phyloP scores from a whole-genome alignment of 1,140 invertebrate genomes.

The Latrodectus geometricus region DNA sequence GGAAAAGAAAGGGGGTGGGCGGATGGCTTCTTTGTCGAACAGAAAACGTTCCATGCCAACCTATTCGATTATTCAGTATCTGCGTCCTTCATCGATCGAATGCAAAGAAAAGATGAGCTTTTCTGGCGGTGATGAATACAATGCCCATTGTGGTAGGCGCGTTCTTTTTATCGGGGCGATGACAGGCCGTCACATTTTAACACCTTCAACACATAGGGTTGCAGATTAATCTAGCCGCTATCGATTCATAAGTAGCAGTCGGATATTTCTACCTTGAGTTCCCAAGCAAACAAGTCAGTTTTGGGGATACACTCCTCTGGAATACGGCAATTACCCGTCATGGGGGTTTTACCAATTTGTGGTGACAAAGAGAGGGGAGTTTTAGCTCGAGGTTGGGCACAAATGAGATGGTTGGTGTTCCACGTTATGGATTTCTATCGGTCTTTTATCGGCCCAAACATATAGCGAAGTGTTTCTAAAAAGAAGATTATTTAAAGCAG shows the following conservation, averaged over 20 bases:
- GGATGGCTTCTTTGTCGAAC: not conserved
- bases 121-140: slow-evolving; percentile 1
- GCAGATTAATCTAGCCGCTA: slow-evolving; percentile 35
- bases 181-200: slow-evolving; percentile 47
- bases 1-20: slow-evolving; percentile 7
- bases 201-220: not conserved
- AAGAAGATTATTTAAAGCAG: no score
- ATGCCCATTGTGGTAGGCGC: slow-evolving; percentile 21
- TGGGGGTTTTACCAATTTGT: no score
- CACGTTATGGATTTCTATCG: not conserved
- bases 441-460: not conserved
- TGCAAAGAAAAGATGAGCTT: slow-evolving; percentile 17
- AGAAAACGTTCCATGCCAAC: not conserved
- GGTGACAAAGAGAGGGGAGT: no score
- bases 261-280: not conserved
- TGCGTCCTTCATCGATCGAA: slow-evolving; percentile 13
- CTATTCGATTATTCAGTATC: slow-evolving; percentile 48
- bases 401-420: no score
- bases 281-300: not conserved
- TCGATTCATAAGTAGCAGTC: slow-evolving; percentile 7
- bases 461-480: not conserved
- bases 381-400: no score
- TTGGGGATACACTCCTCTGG: no score
- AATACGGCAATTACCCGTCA: no score
- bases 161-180: slow-evolving; percentile 21